These are phyloP conservation scores for Globia sparganii DNA, from an alignment of 2,888 invertebrate species.

Conservation along the genomic window DNA sequence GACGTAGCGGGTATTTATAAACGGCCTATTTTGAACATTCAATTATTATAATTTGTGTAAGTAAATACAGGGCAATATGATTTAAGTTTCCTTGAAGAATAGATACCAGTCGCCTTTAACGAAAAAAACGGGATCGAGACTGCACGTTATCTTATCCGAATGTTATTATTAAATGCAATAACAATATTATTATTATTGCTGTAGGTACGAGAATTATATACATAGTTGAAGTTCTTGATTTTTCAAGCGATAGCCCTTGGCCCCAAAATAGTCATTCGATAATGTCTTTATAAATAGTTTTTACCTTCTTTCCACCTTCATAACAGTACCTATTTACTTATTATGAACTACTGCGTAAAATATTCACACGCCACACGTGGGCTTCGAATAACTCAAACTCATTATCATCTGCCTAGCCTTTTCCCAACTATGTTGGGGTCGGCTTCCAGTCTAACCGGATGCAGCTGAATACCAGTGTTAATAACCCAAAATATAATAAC, in stretches of 20 bases:
- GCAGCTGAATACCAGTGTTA: too few relatives aligned
- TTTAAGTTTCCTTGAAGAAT: constrained; percentile 12
- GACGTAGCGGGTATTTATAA: neutral
- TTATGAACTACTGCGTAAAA: neutral
- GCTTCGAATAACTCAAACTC: neutral
- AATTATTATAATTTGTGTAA: neutral
- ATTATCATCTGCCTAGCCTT: too few relatives aligned
- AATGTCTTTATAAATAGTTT: neutral
- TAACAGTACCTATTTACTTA: neutral
- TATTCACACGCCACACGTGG: neutral
- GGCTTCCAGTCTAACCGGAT: too few relatives aligned
- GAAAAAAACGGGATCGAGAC: constrained; percentile 35
- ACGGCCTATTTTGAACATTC: neutral
- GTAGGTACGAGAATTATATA: neutral
- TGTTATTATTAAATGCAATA: constrained; percentile 58
- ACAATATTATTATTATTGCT: constrained; percentile 26
- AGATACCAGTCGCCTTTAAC: constrained; percentile 1
- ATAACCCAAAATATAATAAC: too few relatives aligned
- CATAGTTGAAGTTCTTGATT: constrained; percentile 13
- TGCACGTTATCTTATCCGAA: constrained; percentile 53
- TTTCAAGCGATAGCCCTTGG: constrained; percentile 27
- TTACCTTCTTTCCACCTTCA: neutral
- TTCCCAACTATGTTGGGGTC: too few relatives aligned
- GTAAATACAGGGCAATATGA: neutral
- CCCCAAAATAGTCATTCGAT: neutral